These are phyloP conservation scores for Cephus sareptanus DNA, from an alignment of 2,888 invertebrate species.

Conservation along the genomic window DNA sequence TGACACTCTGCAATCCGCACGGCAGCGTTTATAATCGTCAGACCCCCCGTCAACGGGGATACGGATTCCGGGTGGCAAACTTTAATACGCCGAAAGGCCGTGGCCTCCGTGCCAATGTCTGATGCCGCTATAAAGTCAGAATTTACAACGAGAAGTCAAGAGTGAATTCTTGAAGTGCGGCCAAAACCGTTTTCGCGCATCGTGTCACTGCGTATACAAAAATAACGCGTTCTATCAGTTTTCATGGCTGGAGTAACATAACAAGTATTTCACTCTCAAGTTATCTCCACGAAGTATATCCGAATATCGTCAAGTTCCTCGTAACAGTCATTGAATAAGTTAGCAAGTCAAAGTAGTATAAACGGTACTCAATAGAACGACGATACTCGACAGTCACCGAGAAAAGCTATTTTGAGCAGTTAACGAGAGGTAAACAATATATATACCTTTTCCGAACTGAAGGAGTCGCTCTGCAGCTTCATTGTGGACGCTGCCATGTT, in stretches of 20 bases:
- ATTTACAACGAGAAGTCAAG: conserved; percentile 8
- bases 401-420: conserved; percentile 1
- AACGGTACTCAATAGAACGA: not conserved
- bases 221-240: conserved; percentile 11
- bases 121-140: conserved; percentile 6
- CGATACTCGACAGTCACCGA: not conserved
- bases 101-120: conserved; percentile 11
- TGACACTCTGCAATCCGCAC: conserved; percentile 23
- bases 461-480: conserved; percentile 86
- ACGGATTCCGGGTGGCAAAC: not conserved
- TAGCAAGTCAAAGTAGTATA: not conserved
- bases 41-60: conserved; percentile 14
- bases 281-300: not conserved
- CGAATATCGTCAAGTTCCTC: too few relatives aligned
- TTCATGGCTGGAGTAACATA: not conserved
- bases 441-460: conserved; percentile 81
- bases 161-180: conserved; percentile 27
- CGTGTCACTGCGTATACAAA: conserved; percentile 9
- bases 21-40: conserved; percentile 32
- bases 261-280: not conserved
- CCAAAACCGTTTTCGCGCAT: conserved; percentile 19
- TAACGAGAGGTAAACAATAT: not conserved
- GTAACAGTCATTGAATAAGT: not conserved
- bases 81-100: conserved; percentile 4
- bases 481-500: conserved; percentile 86